Evolutionary conservation across 2,888 invertebrate species (phyloP).

Genomic region (Tinea semifulvella): DNA sequence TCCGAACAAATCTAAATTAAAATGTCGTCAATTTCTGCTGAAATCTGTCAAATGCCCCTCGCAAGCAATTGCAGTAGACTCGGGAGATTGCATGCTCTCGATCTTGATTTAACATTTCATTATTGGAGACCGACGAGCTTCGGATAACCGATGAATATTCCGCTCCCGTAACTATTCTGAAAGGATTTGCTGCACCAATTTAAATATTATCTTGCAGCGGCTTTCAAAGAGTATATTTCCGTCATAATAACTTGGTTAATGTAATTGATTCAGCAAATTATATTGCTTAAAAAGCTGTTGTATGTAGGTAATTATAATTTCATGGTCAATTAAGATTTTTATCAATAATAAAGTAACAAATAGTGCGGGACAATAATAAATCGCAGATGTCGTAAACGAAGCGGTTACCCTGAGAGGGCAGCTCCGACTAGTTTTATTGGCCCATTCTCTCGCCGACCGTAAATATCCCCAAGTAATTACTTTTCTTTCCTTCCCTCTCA

Average conservation of each 20-base stretch:
- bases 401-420: conserved; percentile 37
- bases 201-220: no score
- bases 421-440: conserved; percentile 48
- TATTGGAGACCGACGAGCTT: conserved; percentile 55
- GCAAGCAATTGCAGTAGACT: neutral
- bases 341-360: conserved; percentile 9
- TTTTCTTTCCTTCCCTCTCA: conserved; percentile 44
- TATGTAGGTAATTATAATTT: no score
- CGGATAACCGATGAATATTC: conserved; percentile 35
- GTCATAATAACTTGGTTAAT: no score
- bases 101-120: conserved; percentile 63
- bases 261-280: no score
- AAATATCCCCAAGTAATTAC: conserved; percentile 59
- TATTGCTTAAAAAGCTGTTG: no score
- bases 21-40: neutral
- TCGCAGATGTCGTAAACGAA: conserved; percentile 35
- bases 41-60: neutral
- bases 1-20: no score
- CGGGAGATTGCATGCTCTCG: conserved; percentile 1
- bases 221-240: no score
- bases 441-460: conserved; percentile 53
- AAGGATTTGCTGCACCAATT: no score
- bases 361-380: conserved; percentile 11
- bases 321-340: no score
- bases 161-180: neutral